phyloP scores from a whole-genome alignment of 2,888 invertebrate species.

The Spisula solida region DNA sequence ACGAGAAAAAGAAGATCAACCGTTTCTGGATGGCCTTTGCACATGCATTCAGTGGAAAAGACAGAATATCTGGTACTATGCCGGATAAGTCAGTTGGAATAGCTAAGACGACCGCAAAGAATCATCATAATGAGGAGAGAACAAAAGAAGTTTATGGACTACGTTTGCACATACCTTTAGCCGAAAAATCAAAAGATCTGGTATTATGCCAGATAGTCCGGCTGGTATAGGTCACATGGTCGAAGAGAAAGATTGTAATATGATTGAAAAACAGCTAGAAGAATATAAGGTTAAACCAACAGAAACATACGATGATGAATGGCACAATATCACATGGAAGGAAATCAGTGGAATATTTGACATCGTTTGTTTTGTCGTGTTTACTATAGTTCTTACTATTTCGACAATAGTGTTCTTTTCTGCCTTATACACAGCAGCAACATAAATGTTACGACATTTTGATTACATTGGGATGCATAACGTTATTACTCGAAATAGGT shows the following conservation, averaged over 20 bases:
- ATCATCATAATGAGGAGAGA: conserved; percentile 18
- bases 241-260: not conserved
- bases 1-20: not conserved
- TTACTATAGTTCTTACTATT: not conserved
- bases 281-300: not conserved
- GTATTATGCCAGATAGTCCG: not conserved
- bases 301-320: not conserved
- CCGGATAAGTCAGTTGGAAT: not conserved
- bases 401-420: not conserved
- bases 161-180: not conserved
- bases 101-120: too few species aligned
- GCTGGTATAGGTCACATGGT: not conserved
- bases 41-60: not conserved
- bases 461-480: too few species aligned
- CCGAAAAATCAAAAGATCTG: not conserved
- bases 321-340: not conserved
- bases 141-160: not conserved
- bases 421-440: not conserved
- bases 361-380: not conserved
- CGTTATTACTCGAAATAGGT: too few species aligned
- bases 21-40: not conserved
- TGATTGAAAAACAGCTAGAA: not conserved
- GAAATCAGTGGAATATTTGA: not conserved
- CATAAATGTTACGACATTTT: too few species aligned
- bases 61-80: not conserved